phyloP scores from a whole-genome alignment of 2,113 vertebrate species.

The Pomatorhinus ruficollis region DNA sequence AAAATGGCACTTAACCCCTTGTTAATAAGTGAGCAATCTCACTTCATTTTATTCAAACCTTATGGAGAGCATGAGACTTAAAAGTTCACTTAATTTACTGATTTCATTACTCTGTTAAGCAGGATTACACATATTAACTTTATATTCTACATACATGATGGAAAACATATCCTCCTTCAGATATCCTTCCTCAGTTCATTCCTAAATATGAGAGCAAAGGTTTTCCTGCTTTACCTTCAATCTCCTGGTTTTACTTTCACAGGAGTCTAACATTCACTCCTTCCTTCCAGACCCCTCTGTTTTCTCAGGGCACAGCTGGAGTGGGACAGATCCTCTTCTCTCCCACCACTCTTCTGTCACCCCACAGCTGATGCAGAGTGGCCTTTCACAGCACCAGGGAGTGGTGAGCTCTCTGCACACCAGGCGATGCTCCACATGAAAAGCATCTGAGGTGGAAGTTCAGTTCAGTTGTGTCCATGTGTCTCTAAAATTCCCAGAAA shows the following conservation, averaged over 20 bases:
- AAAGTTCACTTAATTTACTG: background rate
- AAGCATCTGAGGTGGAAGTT: background rate
- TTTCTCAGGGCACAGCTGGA: background rate
- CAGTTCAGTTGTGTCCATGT: background rate
- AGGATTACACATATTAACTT: background rate
- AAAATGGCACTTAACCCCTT: background rate
- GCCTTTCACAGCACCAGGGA: background rate
- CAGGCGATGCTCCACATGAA: background rate
- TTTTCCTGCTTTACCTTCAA: background rate
- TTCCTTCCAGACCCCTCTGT: background rate
- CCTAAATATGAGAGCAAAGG: background rate
- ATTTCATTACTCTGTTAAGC: background rate
- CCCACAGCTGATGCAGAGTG: background rate
- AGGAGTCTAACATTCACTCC: background rate
- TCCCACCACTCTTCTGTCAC: background rate
- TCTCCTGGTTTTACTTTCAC: background rate
- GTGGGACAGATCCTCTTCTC: background rate
- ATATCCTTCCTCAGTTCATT: background rate
- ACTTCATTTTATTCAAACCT: background rate
- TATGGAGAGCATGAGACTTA: background rate
- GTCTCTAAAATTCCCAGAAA: background rate
- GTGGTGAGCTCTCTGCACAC: background rate
- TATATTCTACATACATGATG: background rate
- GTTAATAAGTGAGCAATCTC: background rate
- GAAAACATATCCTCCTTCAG: background rate